Base-by-base conservation (phyloP, 1,140 invertebrate genomes). In the Dendroctonus valens region DNA sequence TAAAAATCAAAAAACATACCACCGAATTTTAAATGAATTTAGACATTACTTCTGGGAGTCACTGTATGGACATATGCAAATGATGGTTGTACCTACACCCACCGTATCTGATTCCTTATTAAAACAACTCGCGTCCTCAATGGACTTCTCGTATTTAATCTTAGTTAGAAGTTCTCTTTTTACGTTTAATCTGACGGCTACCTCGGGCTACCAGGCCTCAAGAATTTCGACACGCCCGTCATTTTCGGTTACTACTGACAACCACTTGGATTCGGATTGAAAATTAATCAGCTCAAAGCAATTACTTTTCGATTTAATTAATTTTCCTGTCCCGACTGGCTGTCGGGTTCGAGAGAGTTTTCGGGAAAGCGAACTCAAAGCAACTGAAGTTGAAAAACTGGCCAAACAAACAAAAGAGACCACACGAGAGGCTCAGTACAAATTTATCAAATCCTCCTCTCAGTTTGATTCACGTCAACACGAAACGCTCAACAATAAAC, bases 161-260 rank as follows among this genome's bases (percentile, higher is more conserved):
- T 44, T 7, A 55, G 50, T 42, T 49, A 61, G 7, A 39, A 62
- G 42, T 26, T 52, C 26, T 49, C 40, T 52, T 58, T 57, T 50
- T 48, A 26, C 26, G 26, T 26, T 26, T 26, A 26, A 26, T 44
- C 26, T 44, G 41, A n/a, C 40, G 41, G 61, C 61, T 63, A 55
- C 61, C 61, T 55, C 26, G 48, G 41, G 61, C 52, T 52, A 52
- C 61, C 55, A 39, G 44, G 50, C 39, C 26, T 55, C 52, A 58
- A 58, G 41, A 15, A 50, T 57, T 65, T 65, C 62, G 62, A 55
- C 54, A 58, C 62, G 62, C 62, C 46, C 44, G 62, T 65, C 62
- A 65, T 40, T 55, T 49, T 65, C n/a, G 37, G 41, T 54, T 55
- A 54, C 41, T 41, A 37, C n/a, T 44, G 59, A 41, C 26, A 26